phyloP scores from a whole-genome alignment of 2,797 vertebrate species.

The Luscinia megarhynchos region DNA sequence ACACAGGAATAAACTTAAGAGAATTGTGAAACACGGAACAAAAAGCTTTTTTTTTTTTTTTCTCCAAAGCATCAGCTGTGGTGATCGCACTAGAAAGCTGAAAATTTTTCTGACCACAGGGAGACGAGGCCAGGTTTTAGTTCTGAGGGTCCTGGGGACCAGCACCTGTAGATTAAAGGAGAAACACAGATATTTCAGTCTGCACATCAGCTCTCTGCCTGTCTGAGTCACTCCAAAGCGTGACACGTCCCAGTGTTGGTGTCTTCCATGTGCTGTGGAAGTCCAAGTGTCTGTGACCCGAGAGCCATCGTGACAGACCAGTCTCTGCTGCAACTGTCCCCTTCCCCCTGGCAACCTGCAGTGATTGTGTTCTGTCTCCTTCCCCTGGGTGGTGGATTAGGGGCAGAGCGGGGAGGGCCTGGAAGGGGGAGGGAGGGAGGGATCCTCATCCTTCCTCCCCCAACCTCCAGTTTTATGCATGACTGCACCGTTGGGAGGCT shows the following conservation, averaged over 20 bases:
- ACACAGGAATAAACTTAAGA: background rate
- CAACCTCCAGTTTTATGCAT: constrained; percentile 52
- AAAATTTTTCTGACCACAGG: background rate
- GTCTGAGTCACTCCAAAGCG: background rate
- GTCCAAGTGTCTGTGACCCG: constrained; percentile 49
- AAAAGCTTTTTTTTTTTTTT: background rate
- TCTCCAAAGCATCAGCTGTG: background rate
- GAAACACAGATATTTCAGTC: background rate
- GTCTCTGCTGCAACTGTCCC: constrained; percentile 46
- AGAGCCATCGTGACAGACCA: constrained; percentile 44
- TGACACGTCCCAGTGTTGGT: constrained; percentile 23
- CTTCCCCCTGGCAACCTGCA: constrained; percentile 5
- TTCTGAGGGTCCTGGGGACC: background rate
- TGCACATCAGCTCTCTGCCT: constrained; percentile 33
- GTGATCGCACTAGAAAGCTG: background rate
- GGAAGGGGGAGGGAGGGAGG: background rate
- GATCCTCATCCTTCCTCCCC: constrained; percentile 45
- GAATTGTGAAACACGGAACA: background rate
- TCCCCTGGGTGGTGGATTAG: background rate
- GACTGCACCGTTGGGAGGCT: background rate
- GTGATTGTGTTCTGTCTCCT: constrained; percentile 11
- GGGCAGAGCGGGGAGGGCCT: background rate
- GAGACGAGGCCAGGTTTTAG: background rate
- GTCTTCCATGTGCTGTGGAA: constrained; percentile 70
- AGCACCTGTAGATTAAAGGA: background rate